Evolutionary conservation across 2,888 invertebrate genomes (phyloP).

Genomic region (Sinelater perroti): DNA sequence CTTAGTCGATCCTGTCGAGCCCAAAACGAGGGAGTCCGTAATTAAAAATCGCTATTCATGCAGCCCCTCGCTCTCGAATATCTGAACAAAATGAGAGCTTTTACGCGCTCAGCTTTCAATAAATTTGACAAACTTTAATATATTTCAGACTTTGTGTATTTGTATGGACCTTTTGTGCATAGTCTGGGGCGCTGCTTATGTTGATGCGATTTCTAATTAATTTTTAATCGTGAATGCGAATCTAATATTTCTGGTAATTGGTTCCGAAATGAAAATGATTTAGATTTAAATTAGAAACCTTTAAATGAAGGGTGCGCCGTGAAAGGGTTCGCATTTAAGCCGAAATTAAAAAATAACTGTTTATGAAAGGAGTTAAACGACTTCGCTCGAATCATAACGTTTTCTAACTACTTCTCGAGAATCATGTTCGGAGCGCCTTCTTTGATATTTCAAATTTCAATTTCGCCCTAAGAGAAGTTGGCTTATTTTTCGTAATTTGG

Average conservation of each 20-base stretch:
- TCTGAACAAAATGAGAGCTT: constrained; percentile 44
- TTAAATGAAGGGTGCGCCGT: constrained; percentile 21
- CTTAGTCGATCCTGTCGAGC: constrained; percentile 35
- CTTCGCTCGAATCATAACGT: constrained; percentile 5
- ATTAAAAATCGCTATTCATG: constrained; percentile 49
- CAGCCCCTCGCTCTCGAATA: constrained; percentile 42
- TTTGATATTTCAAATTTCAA: background rate
- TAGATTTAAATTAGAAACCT: constrained; percentile 34
- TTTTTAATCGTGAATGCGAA: constrained; percentile 43
- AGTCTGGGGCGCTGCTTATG: constrained; percentile 42
- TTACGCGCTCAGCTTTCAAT: constrained; percentile 47
- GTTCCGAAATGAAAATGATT: constrained; percentile 30
- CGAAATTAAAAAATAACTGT: constrained; percentile 30
- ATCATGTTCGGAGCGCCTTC: background rate
- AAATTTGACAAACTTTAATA: constrained; percentile 48
- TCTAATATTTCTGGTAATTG: constrained; percentile 34
- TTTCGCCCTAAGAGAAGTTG: background rate
- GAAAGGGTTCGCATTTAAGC: constrained; percentile 27
- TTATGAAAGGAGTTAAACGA: constrained; percentile 15
- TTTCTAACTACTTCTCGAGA: background rate
- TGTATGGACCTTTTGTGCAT: constrained; percentile 39
- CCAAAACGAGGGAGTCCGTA: constrained; percentile 41
- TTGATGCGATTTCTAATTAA: constrained; percentile 46
- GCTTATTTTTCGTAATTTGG: background rate
- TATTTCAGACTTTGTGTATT: constrained; percentile 44